Percentiles rank a stretch among this genome's conserved stretches.
Conservation (phyloP, 2,113 vertebrate species). For the Phrynocephalus versicolor region DNA sequence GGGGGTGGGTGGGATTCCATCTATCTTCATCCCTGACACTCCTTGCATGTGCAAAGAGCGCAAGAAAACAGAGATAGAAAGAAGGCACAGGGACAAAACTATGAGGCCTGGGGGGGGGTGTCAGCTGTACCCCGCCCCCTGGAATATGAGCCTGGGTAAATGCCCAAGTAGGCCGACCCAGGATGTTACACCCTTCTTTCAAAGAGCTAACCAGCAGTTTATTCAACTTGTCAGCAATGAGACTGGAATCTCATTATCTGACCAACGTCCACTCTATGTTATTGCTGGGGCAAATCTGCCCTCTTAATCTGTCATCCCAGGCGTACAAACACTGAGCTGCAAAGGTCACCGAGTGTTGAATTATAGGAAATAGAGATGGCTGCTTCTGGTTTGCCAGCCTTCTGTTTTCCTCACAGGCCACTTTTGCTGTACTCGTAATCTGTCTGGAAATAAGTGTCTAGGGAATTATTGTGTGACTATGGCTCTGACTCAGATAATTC, state of each 20-base stretch:
- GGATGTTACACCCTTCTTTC: too few relatives aligned
- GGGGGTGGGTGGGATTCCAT: too few relatives aligned
- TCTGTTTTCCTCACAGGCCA: not conserved
- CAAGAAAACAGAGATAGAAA: too few relatives aligned
- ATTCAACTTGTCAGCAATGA: rapidly evolving
- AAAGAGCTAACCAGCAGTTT: not conserved
- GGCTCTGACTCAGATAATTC: constrained; percentile 43
- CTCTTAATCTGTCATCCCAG: constrained; percentile 36
- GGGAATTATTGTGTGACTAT: constrained; percentile 25
- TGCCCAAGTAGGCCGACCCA: too few relatives aligned
- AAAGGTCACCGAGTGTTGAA: constrained; percentile 28
- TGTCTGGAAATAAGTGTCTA: not conserved
- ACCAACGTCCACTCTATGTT: not conserved
- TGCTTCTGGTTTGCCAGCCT: constrained; percentile 51
- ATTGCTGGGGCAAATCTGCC: rapidly evolving
- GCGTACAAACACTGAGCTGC: not conserved
- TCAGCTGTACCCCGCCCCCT: too few relatives aligned
- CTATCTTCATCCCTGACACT: too few relatives aligned
- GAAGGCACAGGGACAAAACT: too few relatives aligned
- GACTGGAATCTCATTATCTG: not conserved
- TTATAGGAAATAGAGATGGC: constrained; percentile 56
- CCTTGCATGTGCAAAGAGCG: too few relatives aligned
- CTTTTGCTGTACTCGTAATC: constrained; percentile 18
- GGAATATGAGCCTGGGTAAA: too few relatives aligned
- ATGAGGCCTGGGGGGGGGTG: too few relatives aligned